Evolutionary conservation across 1,140 invertebrate species (phyloP).

Genomic region (Danaus melanippus): DNA sequence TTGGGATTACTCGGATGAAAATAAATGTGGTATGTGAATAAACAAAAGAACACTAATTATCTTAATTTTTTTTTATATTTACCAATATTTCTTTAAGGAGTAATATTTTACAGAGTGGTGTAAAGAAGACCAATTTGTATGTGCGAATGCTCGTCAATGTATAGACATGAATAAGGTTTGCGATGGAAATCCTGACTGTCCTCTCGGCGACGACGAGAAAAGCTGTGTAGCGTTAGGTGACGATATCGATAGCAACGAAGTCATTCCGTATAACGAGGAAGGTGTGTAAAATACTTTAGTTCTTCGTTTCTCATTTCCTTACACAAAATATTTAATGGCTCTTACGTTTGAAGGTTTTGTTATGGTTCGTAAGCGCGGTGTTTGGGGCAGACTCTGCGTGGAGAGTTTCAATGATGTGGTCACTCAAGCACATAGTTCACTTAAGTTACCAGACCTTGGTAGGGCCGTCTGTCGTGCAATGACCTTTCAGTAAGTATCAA

Average conservation of each 20-base stretch:
- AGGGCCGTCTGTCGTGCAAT: constrained; percentile 83
- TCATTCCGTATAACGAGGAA: constrained; percentile 74
- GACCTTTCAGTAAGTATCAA: constrained; percentile 79
- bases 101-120: constrained; percentile 78
- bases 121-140: constrained; percentile 80
- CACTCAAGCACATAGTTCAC: constrained; percentile 68
- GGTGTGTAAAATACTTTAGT: constrained; percentile 43
- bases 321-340: constrained; percentile 7
- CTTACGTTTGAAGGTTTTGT: constrained; percentile 74
- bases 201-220: constrained; percentile 85
- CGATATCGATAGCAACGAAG: constrained; percentile 66
- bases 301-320: constrained; percentile 3
- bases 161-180: constrained; percentile 79
- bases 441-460: constrained; percentile 80
- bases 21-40: constrained; percentile 77
- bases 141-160: constrained; percentile 80
- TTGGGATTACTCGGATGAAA: constrained; percentile 86
- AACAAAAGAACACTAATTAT: too few relatives aligned
- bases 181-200: constrained; percentile 84
- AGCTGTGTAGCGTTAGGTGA: constrained; percentile 76
- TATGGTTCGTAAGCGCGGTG: constrained; percentile 81
- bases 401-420: constrained; percentile 77
- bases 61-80: too few relatives aligned
- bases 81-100: background rate
- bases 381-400: constrained; percentile 85